phyloP scores from a whole-genome alignment of 2,113 vertebrate genomes.

The Tympanuchus pallidicinctus region DNA sequence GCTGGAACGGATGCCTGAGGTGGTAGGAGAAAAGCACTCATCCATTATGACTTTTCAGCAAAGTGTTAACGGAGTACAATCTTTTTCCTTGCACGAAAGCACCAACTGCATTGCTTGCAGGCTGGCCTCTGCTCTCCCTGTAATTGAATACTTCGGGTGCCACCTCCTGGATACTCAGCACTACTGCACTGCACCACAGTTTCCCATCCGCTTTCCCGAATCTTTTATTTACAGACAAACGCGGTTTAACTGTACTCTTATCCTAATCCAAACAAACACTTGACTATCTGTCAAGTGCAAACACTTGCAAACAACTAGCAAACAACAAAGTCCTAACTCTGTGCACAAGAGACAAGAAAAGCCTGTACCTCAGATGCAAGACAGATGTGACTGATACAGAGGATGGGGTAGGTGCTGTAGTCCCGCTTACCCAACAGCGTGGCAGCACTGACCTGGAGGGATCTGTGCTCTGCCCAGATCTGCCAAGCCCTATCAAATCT shows the following conservation, averaged over 20 bases:
- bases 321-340: neutral
- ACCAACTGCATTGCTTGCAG: neutral
- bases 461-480: neutral
- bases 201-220: neutral
- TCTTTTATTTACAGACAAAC: neutral
- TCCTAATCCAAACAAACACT: neutral
- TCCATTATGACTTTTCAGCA: slow-evolving; percentile 14
- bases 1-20: neutral
- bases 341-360: neutral
- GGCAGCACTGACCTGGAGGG: neutral
- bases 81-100: neutral
- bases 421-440: accelerated
- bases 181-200: neutral
- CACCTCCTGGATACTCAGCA: slow-evolving; percentile 64
- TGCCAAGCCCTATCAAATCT: neutral
- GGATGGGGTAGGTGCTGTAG: neutral
- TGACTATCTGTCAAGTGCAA: neutral
- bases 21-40: slow-evolving; percentile 17
- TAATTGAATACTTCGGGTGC: slow-evolving; percentile 48
- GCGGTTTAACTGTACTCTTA: neutral
- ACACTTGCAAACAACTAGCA: too few relatives aligned
- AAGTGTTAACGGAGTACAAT: slow-evolving; percentile 32
- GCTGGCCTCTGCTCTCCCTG: neutral
- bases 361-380: neutral
- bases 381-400: accelerated